phyloP scores from a whole-genome alignment of 2,797 vertebrate species.

The Nasua narica region DNA sequence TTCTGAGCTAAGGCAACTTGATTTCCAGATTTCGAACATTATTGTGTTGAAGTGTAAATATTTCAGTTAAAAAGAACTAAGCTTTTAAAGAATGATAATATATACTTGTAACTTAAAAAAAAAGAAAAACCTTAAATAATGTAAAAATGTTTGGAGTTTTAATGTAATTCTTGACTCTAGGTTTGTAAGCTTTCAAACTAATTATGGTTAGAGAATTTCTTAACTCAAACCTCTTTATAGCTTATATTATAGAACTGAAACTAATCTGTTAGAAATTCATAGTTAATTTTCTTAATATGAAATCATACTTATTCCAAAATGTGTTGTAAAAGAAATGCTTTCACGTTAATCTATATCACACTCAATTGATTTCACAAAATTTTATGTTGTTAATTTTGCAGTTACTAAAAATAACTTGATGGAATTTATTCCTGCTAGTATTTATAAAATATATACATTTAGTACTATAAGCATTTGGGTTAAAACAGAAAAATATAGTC shows the following conservation, averaged over 20 bases:
- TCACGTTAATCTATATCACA: not conserved
- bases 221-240: not conserved
- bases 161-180: not conserved
- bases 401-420: slow-evolving; percentile 31
- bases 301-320: slow-evolving; percentile 18
- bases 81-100: slow-evolving; percentile 19
- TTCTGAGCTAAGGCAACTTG: not conserved
- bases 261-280: slow-evolving; percentile 13
- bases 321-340: not conserved
- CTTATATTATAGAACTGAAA: slow-evolving; percentile 20
- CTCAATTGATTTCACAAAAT: slow-evolving; percentile 17
- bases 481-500: not conserved
- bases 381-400: not conserved
- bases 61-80: not conserved
- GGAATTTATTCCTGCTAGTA: not conserved
- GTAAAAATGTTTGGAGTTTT: not conserved
- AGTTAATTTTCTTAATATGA: slow-evolving; percentile 22
- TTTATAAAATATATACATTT: slow-evolving; percentile 3
- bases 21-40: slow-evolving; percentile 34
- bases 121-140: not conserved
- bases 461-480: not conserved
- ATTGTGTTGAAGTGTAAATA: not conserved
- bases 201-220: not conserved
- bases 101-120: not conserved
- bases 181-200: not conserved